A percentile compares a stretch with the other conserved stretches of the same genome.
Conservation (phyloP, 2,797 vertebrate species). For the Manis crassicaudata region DNA sequence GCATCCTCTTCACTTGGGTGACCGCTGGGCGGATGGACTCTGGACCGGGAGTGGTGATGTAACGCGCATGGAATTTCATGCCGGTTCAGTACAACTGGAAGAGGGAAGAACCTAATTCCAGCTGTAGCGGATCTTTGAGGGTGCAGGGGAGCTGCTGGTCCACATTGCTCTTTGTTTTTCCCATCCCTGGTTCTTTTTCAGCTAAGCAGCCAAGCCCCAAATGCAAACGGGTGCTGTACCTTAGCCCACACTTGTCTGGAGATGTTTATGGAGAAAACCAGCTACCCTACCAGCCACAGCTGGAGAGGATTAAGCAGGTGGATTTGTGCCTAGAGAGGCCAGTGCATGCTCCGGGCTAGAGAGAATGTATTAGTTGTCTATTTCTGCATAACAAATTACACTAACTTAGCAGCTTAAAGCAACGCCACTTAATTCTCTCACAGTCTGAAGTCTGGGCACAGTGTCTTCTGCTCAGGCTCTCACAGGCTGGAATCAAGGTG, state of each 20-base stretch:
- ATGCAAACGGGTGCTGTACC: background rate
- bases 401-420: constrained; percentile 20
- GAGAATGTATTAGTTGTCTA: constrained; percentile 57
- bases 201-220: background rate
- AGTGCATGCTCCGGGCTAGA: background rate
- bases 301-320: constrained; percentile 85
- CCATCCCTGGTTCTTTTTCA: constrained; percentile 68
- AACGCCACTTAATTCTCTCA: constrained; percentile 44
- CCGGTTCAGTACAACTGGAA: constrained; percentile 58
- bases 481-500: background rate
- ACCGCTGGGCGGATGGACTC: constrained; percentile 59
- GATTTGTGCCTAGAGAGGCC: constrained; percentile 74
- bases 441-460: background rate
- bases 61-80: constrained; percentile 65
- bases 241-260: constrained; percentile 52
- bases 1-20: constrained; percentile 65
- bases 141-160: constrained; percentile 68
- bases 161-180: constrained; percentile 62
- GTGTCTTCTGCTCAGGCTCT: background rate
- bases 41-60: constrained; percentile 60
- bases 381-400: constrained; percentile 61
- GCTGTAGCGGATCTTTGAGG: constrained; percentile 70
- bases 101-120: constrained; percentile 54
- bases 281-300: constrained; percentile 76
- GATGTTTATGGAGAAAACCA: constrained; percentile 69